Evolutionary conservation across 1,140 invertebrate species (phyloP).

Genomic region (Calosoma granatense): DNA sequence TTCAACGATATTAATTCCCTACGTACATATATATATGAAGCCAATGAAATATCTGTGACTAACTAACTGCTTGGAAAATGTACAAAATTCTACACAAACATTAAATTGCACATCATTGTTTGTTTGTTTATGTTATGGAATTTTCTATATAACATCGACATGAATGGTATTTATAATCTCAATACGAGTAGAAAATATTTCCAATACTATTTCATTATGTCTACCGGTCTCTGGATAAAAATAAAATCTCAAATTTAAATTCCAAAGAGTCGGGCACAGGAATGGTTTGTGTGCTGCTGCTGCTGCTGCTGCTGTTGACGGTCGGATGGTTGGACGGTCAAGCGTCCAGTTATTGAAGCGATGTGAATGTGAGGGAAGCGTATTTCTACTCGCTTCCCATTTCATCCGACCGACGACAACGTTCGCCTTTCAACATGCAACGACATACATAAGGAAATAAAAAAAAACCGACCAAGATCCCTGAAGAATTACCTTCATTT

Average conservation of each 20-base stretch:
- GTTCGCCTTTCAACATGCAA: not conserved
- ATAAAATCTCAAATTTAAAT: conserved; percentile 6
- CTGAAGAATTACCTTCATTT: conserved; percentile 25
- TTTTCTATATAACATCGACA: too few species aligned
- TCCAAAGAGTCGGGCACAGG: not conserved
- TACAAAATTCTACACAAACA: too few species aligned
- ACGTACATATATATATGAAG: not conserved
- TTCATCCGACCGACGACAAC: not conserved
- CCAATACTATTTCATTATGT: not conserved
- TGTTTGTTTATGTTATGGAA: too few species aligned
- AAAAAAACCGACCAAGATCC: conserved; percentile 26
- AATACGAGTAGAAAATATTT: conserved; percentile 7
- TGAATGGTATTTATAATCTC: too few species aligned
- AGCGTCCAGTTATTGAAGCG: not conserved
- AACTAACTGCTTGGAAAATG: too few species aligned
- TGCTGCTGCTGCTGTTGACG: too few species aligned
- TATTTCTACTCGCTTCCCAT: not conserved
- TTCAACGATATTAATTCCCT: not conserved
- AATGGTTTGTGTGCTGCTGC: too few species aligned
- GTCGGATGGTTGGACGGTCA: not conserved
- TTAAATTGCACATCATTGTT: too few species aligned
- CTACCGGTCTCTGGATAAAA: not conserved
- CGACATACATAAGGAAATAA: conserved; percentile 18
- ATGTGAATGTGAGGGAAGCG: not conserved
- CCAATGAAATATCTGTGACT: too few species aligned